Base-by-base conservation (phyloP, 2,888 invertebrate genomes). In the Caenorhabditis macrosperma region DNA sequence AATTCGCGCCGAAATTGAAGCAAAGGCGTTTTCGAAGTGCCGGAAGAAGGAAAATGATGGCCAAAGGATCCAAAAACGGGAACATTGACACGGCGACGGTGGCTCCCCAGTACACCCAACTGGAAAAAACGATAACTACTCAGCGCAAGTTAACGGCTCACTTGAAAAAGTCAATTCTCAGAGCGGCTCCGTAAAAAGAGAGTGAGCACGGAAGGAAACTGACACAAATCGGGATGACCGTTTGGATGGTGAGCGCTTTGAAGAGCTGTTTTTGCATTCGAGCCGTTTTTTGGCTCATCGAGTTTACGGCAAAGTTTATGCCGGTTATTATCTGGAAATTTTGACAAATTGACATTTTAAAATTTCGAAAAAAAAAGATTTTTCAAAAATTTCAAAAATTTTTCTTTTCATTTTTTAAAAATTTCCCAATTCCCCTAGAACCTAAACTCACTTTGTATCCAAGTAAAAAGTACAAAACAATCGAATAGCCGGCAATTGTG, bases 211-310 rank as follows among this genome's bases (percentile, higher is more conserved):
- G 67, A 44, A 68, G 41, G 55, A 68, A 68, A 24, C 67, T 68
- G 48, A 68, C 67, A 12, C 67, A 68, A 46, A 68, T 57, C 30
- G 67, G 67, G 28, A 57, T 68, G 46, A 68, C 46, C 48, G 67
- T 68, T 20, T 68, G 67, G 35, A 68, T 59, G 17, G 67, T 28
- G 10, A 68, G 17, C 24, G 67, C 57, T 33, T 57, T 68, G 46
- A 68, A 57, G 2, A 68, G 67, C 17, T 67, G 67, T 33, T 67
- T 67, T 33, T 67, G 67, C 67, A 67, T 67, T 15, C 55, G 67
- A 22, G 67, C 33, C 0, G 67, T 67, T 30, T 55, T 41, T 10
- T 30, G 38, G 55, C 55, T 67, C 67, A 67, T 55, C 33, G 67
- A 46, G n/a, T 44, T 26, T 46, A 41, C 44, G 7, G 55, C 20